Base-by-base conservation (phyloP, 2,888 invertebrate genomes). In the Cordilura impudica region DNA sequence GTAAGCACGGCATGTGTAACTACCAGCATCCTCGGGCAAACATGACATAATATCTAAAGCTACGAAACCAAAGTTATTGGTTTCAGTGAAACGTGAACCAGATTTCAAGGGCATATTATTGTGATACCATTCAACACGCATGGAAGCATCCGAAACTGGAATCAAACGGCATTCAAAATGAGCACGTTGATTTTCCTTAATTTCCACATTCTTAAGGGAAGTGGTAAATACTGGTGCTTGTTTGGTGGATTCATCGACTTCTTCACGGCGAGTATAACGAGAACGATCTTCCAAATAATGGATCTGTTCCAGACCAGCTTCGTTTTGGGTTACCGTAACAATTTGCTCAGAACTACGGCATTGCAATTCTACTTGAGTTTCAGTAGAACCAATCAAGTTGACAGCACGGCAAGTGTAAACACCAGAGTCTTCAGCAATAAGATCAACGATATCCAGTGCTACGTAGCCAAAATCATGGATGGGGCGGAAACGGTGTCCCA, bases 401-500 rank as follows among this genome's bases (percentile, higher is more conserved):
- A 95, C 95, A 18, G 98, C 98, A 76, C 97, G 93, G 87, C 98
- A 97, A 3, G 98, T 98, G 89, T 99, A 99, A 19, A 94, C 93
- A 56, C 97, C 98, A 0, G 95, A 94, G 90, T 99, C 99, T 91
- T 99, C 98, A 67, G 98, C 96, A 87, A 98, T 98, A 69, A 98
- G 91, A 88, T 98, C 98, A 82, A 98, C 94, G 81, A 99, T 97
- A 87, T 99, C 99, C 81, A 99, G 92, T 14, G 98, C 98, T 19
- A 99, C 99, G 88, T 98, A 99, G 45, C 99, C 99, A 90, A 99
- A 99, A 90, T 99, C 99, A 88, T 98, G 98, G 88, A 98, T 97
- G 74, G 98, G 98, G 84, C 97, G 93, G 92, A 98, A 98, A 86
- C 98, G 93, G 88, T 98, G 97, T 58, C 98, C 98, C 87, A 97